Evolutionary conservation across 2,888 invertebrate genomes (phyloP).

Genomic region (Drosophila yooni): DNA sequence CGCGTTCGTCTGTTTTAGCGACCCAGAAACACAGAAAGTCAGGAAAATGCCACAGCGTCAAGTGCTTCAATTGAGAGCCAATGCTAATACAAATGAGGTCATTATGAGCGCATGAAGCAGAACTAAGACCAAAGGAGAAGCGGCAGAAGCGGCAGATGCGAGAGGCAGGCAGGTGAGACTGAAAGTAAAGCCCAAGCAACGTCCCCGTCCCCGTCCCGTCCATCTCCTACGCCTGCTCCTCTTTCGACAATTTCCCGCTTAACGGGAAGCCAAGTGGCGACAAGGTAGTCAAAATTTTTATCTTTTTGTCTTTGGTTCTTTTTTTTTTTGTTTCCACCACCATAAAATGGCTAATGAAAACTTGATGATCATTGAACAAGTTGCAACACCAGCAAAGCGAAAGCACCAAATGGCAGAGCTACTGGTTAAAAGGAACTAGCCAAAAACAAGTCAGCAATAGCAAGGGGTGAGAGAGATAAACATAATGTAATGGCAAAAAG

Average conservation of each 20-base stretch:
- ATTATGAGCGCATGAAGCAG: slow-evolving; percentile 52
- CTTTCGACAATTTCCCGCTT: slow-evolving; percentile 30
- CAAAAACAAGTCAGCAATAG: not conserved
- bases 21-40: slow-evolving; percentile 68
- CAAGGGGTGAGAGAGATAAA: not conserved
- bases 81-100: slow-evolving; percentile 80
- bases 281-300: slow-evolving; percentile 76
- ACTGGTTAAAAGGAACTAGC: slow-evolving; percentile 16
- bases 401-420: slow-evolving; percentile 12
- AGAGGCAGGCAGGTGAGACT: not conserved
- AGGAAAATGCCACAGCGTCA: slow-evolving; percentile 42
- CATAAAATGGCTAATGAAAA: slow-evolving; percentile 73
- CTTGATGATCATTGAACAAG: slow-evolving; percentile 73
- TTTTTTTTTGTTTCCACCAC: slow-evolving; percentile 7
- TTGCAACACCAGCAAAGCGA: slow-evolving; percentile 31
- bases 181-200: not conserved
- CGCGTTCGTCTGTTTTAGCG: slow-evolving; percentile 37
- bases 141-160: not conserved
- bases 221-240: not conserved
- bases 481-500: slow-evolving; percentile 10
- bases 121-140: slow-evolving; percentile 14
- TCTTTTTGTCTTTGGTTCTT: slow-evolving; percentile 43
- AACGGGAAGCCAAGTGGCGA: slow-evolving; percentile 72
- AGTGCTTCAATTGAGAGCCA: slow-evolving; percentile 71
- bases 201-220: not conserved